Conservation (phyloP, 2,113 vertebrate genomes). For the Clarias batrachus region DNA sequence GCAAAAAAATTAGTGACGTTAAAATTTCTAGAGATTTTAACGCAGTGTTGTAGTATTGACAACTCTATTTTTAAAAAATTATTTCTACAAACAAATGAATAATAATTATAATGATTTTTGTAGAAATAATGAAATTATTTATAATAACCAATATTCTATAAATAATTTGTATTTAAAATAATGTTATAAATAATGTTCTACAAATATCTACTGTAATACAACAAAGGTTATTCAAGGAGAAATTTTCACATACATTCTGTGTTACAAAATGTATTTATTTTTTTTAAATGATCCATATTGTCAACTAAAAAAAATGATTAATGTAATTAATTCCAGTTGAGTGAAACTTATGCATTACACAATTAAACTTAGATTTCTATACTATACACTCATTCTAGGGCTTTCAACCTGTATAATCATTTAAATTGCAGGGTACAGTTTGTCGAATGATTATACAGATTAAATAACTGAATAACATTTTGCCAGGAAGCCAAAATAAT, state of each 20-base stretch:
- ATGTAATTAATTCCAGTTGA: not conserved
- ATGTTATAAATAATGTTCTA: too few relatives aligned
- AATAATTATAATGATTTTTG: too few relatives aligned
- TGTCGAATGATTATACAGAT: constrained; percentile 18
- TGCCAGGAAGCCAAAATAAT: constrained; percentile 53
- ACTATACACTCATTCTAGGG: constrained; percentile 22
- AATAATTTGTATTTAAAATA: too few relatives aligned
- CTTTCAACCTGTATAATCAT: constrained; percentile 44
- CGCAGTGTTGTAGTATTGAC: too few relatives aligned
- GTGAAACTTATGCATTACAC: constrained; percentile 28
- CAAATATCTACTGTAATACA: not conserved
- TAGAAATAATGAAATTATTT: too few relatives aligned
- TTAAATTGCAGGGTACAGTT: constrained; percentile 48
- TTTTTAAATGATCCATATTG: not conserved
- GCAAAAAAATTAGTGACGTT: too few relatives aligned
- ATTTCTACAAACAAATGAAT: too few relatives aligned
- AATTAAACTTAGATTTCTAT: constrained; percentile 33
- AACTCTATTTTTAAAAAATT: not conserved
- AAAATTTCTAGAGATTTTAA: too few relatives aligned
- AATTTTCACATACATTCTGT: not conserved
- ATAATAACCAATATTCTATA: too few relatives aligned
- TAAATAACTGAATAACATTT: constrained; percentile 44
- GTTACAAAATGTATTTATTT: not conserved
- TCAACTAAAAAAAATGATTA: constrained; percentile 2
- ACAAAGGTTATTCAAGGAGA: not conserved